A percentile compares a stretch with the other conserved stretches of the same genome.
These are phyloP conservation scores for Nesoenas mayeri DNA, from an alignment of 2,113 vertebrate species.

Conservation along the genomic window DNA sequence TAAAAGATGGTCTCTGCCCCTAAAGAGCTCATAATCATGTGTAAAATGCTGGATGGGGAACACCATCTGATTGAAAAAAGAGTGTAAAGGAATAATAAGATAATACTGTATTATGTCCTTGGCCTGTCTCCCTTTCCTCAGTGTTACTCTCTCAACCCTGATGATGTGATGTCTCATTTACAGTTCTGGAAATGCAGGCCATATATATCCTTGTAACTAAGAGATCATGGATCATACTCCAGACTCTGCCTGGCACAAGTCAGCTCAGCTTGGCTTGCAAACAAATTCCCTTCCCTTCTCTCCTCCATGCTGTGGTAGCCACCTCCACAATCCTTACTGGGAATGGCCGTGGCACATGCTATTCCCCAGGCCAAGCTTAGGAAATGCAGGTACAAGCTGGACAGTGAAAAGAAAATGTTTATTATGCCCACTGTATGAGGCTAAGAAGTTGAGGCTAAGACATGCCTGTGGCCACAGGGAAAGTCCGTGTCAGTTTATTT, in stretches of 20 bases:
- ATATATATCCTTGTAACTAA: background rate
- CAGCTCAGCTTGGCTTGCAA: background rate
- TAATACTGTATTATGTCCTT: conserved; percentile 53
- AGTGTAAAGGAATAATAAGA: conserved; percentile 55
- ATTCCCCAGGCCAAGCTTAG: background rate
- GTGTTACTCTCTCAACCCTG: conserved; percentile 27
- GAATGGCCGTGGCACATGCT: background rate
- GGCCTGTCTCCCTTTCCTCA: conserved; percentile 36
- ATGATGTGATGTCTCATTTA: conserved; percentile 68
- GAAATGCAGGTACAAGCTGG: background rate
- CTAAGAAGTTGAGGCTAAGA: background rate
- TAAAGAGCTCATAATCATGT: conserved; percentile 20
- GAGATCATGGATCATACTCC: background rate
- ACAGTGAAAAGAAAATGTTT: background rate
- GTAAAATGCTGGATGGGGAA: conserved; percentile 44
- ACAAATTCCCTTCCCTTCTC: background rate
- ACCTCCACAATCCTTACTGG: background rate
- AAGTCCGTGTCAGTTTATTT: background rate
- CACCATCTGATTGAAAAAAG: conserved; percentile 26
- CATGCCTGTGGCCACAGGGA: background rate
- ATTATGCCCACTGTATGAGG: background rate
- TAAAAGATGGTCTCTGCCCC: conserved; percentile 23
- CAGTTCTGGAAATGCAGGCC: conserved; percentile 25
- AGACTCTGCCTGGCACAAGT: conserved; percentile 7
- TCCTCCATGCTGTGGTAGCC: background rate